Base-by-base conservation (phyloP, 2,888 invertebrate genomes). In the Brachypalpus laphriformis region DNA sequence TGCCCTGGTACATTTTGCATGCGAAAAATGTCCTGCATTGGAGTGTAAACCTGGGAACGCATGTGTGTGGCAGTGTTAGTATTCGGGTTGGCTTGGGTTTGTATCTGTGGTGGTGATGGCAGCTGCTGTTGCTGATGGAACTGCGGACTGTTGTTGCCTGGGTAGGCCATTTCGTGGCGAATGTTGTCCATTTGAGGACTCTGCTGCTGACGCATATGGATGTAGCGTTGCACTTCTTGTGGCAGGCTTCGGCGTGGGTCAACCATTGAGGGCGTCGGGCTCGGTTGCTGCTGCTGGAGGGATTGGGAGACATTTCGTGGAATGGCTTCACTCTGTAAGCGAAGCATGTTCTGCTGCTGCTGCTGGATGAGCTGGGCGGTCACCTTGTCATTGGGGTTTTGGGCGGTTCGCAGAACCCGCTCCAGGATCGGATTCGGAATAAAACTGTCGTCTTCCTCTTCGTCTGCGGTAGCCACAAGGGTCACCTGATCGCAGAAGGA, bases 401-500 rank as follows among this genome's bases (percentile, higher is more conserved):
- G 95, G 0, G 97, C 97, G 0, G 96, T 96, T 85, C 97, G 94
- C 18, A 97, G 91, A 0, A 98, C 97, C 75, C 97, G 93, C 90
- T 98, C 97, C 87, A 98, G 92, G 77, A 98, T 97, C 0, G 97
- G 98, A 92, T 98, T 98, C 0, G 97, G 97, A 89, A 97, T 97
- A 89, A 97, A 97, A 88, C 96, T 96, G 86, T 97, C 97, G 83
- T 97, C 97, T 91, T 97, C 97, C 89, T 97, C 96, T 88, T 98
- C 97, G 89, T 98, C 98, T 0, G 97, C 97, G 0, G 97, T 97
- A 3, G 98, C 97, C 9, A 98, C 98, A 72, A 98, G 92, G 83
- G 97, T 97, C 0, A 98, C 97, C 92, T 98, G 97, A 91, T 98
- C 98, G 89, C 98, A 98, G 92, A 98, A 98, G 0, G 98, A 98